These are phyloP conservation scores for Arbacia lixula DNA, from an alignment of 53 echinoderm and acorn worm genomes.

Conservation along the genomic window DNA sequence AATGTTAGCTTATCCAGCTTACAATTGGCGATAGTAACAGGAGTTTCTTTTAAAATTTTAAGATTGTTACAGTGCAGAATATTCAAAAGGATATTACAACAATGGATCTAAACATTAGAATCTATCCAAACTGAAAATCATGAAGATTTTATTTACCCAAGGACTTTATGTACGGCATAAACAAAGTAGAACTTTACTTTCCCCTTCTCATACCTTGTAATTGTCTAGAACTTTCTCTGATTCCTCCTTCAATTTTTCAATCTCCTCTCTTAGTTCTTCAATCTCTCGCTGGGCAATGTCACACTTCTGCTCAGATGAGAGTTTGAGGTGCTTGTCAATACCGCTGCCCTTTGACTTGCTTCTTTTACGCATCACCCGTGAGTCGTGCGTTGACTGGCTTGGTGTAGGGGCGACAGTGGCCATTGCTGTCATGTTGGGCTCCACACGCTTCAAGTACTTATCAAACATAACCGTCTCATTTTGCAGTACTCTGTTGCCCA, in stretches of 20 bases:
- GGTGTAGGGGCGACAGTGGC: constrained; percentile 79
- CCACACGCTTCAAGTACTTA: constrained; percentile 96
- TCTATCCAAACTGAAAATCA: no score
- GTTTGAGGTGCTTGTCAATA: constrained; percentile 90
- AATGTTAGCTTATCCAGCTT: no score
- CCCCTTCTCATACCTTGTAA: constrained; percentile 87
- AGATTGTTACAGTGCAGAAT: no score
- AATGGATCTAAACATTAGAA: no score
- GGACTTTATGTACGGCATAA: no score
- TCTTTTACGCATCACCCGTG: constrained; percentile 87
- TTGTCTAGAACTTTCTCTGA: constrained; percentile 95
- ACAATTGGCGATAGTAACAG: no score
- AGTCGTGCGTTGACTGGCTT: constrained; percentile 87
- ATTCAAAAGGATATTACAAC: no score
- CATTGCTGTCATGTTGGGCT: constrained; percentile 86
- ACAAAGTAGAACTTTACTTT: no score
- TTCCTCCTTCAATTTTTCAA: constrained; percentile 96
- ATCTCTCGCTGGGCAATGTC: constrained; percentile 99
- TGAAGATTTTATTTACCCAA: no score
- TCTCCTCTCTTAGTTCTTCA: constrained; percentile 96
- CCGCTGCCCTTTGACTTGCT: constrained; percentile 96
- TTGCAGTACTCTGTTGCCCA: constrained; percentile 77
- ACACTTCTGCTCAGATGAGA: constrained; percentile 96
- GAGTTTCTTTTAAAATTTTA: no score
- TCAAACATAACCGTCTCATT: constrained; percentile 99